A percentile compares a stretch with the other conserved stretches of the same genome.
These are phyloP conservation scores for Silurus aristotelis DNA, from an alignment of 2,797 vertebrate species.

Conservation along the genomic window DNA sequence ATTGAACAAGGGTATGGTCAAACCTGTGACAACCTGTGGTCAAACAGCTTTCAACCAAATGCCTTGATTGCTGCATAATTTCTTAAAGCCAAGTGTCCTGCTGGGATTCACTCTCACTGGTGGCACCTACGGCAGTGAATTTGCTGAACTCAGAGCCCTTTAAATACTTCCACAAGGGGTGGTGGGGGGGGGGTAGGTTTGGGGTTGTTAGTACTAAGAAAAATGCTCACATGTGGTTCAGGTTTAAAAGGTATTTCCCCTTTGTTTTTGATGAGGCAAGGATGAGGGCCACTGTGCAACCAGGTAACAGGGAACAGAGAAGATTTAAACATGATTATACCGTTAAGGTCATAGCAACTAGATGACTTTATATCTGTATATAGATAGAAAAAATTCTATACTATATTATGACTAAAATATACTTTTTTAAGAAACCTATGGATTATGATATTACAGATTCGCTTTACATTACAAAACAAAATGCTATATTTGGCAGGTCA, in stretches of 20 bases:
- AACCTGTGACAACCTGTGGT: constrained; percentile 71
- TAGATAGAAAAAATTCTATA: constrained; percentile 1
- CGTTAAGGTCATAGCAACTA: constrained; percentile 24
- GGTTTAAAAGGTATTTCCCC: constrained; percentile 61
- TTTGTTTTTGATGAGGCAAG: constrained; percentile 51
- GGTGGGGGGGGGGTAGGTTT: not conserved
- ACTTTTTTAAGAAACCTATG: no score
- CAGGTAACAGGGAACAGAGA: constrained; percentile 35
- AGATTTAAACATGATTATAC: constrained; percentile 22
- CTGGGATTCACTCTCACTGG: constrained; percentile 67
- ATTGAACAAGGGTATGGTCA: constrained; percentile 64
- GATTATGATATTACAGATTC: not conserved
- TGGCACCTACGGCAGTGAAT: constrained; percentile 75
- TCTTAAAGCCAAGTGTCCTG: constrained; percentile 73
- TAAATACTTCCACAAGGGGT: constrained; percentile 68
- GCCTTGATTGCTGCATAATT: constrained; percentile 74
- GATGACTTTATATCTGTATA: not conserved
- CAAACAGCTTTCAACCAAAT: constrained; percentile 71
- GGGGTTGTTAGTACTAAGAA: constrained; percentile 29
- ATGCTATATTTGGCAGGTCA: not conserved
- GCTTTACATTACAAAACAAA: not conserved
- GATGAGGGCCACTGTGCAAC: constrained; percentile 39
- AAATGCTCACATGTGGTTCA: constrained; percentile 72
- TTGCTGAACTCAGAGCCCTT: constrained; percentile 70
- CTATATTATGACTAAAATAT: constrained; percentile 24